Percentiles rank a stretch among this genome's conserved stretches.
These are phyloP conservation scores for Lomographa bimaculata DNA, from an alignment of 2,888 invertebrate genomes.

Conservation along the genomic window DNA sequence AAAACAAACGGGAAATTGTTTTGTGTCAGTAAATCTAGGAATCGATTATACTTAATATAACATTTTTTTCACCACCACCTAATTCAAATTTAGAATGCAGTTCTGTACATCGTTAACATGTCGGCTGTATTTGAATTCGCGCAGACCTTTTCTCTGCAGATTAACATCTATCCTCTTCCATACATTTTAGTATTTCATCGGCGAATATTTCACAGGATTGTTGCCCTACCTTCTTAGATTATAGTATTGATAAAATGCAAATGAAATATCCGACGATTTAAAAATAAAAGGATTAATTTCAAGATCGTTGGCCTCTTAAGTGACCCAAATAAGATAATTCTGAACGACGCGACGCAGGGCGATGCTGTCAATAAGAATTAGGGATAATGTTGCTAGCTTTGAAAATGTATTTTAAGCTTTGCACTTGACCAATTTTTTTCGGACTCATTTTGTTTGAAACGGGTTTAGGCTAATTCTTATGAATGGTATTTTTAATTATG, in stretches of 20 bases:
- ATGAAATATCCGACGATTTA: conserved; percentile 66
- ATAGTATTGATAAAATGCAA: conserved; percentile 75
- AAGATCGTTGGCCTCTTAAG: conserved; percentile 69
- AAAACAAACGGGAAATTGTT: conserved; percentile 6
- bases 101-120: conserved; percentile 17
- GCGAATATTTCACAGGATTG: conserved; percentile 74
- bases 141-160: conserved; percentile 39
- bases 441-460: conserved; percentile 24
- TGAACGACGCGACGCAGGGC: conserved; percentile 52
- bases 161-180: conserved; percentile 51
- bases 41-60: conserved; percentile 9
- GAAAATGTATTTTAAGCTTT: conserved; percentile 44
- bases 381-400: conserved; percentile 65
- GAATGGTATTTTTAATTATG: conserved; percentile 36
- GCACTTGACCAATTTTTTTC: conserved; percentile 32
- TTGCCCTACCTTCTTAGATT: conserved; percentile 70
- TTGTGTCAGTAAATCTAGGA: conserved; percentile 42
- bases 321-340: conserved; percentile 79
- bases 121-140: conserved; percentile 36
- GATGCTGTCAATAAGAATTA: conserved; percentile 75
- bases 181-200: conserved; percentile 68
- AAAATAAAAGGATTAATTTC: conserved; percentile 69
- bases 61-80: too few species aligned
- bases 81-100: conserved; percentile 17
- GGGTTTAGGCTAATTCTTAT: conserved; percentile 35